Base-by-base conservation (phyloP, 2,888 invertebrate species). In the Aromia moschata region DNA sequence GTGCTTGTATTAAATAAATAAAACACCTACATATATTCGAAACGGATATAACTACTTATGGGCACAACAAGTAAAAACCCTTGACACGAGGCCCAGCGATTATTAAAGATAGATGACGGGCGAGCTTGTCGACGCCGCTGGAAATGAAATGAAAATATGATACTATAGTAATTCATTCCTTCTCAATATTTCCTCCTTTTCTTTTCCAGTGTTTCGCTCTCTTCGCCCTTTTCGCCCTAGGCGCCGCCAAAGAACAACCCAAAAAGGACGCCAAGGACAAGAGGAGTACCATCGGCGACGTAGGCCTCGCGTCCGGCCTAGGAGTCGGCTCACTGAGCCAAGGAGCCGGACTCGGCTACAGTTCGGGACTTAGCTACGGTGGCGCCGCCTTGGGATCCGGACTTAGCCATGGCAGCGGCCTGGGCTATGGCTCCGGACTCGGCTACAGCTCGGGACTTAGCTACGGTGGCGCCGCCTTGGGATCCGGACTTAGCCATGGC, bases 171-270 rank as follows among this genome's bases (percentile, higher is more conserved):
- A n/a, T n/a, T n/a, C n/a, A n/a, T n/a, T n/a, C n/a, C n/a, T n/a
- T n/a, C n/a, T n/a, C n/a, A n/a, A n/a, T n/a, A n/a, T n/a, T n/a
- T n/a, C n/a, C n/a, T n/a, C n/a, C n/a, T n/a, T 38, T 25, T 18
- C 5, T 43, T 31, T 62, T 49, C 5, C 56, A 62, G 62, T 62
- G 56, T 56, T 14, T 62, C 14, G 56, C 47, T 20, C 41, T 60
- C 9, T 20, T 56, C 33, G 53, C 58, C n/a, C 33, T 62, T 7
- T 30, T 46, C 18, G 54, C 47, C 38, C 37, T 52, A 2, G 11
- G 44, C 12, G 43, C 51, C n/a, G 49, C 61, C 14, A 56, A 56
- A 11, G 31, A 62, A 2, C 38, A 46, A 14, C 16, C 30, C 4
- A 41, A 41, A 16, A 44, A 44, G 10, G 40, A 49, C 10, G 40